Conservation (phyloP, 2,113 vertebrate species). For the Smithornis capensis region DNA sequence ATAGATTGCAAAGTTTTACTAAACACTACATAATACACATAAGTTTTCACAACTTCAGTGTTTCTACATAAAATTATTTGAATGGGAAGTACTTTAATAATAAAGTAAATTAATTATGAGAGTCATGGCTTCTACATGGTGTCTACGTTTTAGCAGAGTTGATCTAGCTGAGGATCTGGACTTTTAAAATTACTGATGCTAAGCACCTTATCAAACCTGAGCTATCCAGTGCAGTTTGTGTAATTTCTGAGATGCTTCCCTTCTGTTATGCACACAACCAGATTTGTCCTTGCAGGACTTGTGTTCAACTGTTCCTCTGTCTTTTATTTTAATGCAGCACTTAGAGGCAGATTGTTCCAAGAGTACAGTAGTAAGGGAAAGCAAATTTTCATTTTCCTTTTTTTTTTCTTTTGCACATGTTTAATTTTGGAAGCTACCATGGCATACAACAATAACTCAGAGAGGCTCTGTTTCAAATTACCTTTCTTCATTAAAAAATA, state of each 20-base stretch:
- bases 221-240: background rate
- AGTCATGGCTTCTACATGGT: fast-evolving
- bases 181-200: background rate
- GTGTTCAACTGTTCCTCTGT: background rate
- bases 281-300: background rate
- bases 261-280: background rate
- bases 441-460: constrained; percentile 7
- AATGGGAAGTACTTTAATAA: background rate
- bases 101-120: background rate
- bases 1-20: background rate
- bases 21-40: background rate
- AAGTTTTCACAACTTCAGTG: background rate
- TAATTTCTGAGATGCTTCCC: background rate
- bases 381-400: background rate
- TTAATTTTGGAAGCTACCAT: constrained; percentile 11
- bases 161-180: background rate
- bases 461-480: constrained; percentile 24
- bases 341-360: background rate
- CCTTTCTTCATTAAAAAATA: constrained; percentile 58
- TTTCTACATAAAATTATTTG: background rate
- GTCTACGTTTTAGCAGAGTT: background rate
- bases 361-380: background rate
- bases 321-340: background rate
- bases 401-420: background rate
- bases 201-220: background rate